These are phyloP conservation scores for Nephrotoma appendiculata DNA, from an alignment of 2,888 invertebrate genomes.

Conservation along the genomic window DNA sequence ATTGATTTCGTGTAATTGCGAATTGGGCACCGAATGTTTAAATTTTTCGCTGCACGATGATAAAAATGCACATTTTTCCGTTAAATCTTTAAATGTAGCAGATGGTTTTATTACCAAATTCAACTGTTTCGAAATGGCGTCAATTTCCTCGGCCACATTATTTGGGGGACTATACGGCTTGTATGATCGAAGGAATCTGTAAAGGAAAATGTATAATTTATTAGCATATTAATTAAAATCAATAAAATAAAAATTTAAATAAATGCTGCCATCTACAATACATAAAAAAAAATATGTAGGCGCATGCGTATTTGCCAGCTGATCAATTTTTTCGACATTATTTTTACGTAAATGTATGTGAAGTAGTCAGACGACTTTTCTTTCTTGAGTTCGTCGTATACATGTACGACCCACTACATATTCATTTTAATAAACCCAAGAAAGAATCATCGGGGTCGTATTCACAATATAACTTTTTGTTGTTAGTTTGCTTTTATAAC, in stretches of 20 bases:
- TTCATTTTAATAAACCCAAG: not conserved
- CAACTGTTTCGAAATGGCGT: slow-evolving; percentile 41
- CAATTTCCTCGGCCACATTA: slow-evolving; percentile 46
- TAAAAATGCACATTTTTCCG: slow-evolving; percentile 51
- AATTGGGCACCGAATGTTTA: slow-evolving; percentile 68
- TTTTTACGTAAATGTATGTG: not conserved
- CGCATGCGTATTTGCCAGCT: slow-evolving; percentile 7
- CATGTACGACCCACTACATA: not conserved
- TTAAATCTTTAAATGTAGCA: slow-evolving; percentile 18
- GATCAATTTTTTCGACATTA: not conserved
- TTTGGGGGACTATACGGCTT: slow-evolving; percentile 59
- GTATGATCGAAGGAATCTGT: slow-evolving; percentile 59
- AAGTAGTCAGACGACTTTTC: slow-evolving; percentile 7
- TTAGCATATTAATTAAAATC: slow-evolving; percentile 9
- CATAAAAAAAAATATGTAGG: not conserved
- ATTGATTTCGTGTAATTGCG: slow-evolving; percentile 56
- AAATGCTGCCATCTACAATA: not conserved
- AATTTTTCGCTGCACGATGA: slow-evolving; percentile 55
- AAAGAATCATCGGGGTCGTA: not conserved
- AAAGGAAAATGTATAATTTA: slow-evolving; percentile 17
- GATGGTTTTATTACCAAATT: slow-evolving; percentile 34
- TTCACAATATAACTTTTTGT: not conserved
- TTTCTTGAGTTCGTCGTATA: not conserved
- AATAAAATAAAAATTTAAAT: slow-evolving; percentile 7
- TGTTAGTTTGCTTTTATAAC: slow-evolving; percentile 9